Evolutionary conservation across 2,888 invertebrate species (phyloP).

Genomic region (Patella ulyssiponensis): DNA sequence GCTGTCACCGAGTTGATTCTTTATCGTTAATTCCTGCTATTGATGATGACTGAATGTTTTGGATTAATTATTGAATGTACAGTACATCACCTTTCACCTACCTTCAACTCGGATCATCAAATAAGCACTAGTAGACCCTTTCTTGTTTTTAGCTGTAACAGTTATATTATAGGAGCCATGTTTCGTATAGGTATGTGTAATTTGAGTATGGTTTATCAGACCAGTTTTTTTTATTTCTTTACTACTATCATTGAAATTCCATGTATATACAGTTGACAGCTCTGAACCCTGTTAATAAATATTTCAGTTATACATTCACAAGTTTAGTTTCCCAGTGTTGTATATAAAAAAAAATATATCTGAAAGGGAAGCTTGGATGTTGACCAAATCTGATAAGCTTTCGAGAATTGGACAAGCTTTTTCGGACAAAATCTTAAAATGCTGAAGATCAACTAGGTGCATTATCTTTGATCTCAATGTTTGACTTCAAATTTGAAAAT

Average conservation of each 20-base stretch:
- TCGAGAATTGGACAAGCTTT: background rate
- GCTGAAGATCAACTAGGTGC: background rate
- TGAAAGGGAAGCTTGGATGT: background rate
- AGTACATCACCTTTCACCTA: conserved; percentile 18
- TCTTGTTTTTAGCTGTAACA: conserved; percentile 51
- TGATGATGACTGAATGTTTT: too few species aligned
- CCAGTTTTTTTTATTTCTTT: conserved; percentile 32
- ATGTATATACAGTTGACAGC: conserved; percentile 50
- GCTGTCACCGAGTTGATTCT: too few species aligned
- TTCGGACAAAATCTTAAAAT: background rate
- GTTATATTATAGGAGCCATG: conserved; percentile 51
- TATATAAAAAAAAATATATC: too few species aligned
- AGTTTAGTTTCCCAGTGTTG: too few species aligned
- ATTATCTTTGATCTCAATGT: background rate
- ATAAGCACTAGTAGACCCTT: conserved; percentile 39
- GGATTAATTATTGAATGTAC: too few species aligned
- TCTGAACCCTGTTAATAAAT: conserved; percentile 48
- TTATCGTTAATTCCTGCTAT: too few species aligned
- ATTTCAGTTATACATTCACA: too few species aligned
- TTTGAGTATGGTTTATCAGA: conserved; percentile 34
- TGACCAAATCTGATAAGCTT: background rate
- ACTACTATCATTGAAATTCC: conserved; percentile 50
- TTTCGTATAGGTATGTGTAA: conserved; percentile 43
- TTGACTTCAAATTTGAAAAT: too few species aligned
- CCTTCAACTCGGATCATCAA: conserved; percentile 48